Evolutionary conservation across 2,888 invertebrate species (phyloP).

Genomic region (Apodemia mormo): DNA sequence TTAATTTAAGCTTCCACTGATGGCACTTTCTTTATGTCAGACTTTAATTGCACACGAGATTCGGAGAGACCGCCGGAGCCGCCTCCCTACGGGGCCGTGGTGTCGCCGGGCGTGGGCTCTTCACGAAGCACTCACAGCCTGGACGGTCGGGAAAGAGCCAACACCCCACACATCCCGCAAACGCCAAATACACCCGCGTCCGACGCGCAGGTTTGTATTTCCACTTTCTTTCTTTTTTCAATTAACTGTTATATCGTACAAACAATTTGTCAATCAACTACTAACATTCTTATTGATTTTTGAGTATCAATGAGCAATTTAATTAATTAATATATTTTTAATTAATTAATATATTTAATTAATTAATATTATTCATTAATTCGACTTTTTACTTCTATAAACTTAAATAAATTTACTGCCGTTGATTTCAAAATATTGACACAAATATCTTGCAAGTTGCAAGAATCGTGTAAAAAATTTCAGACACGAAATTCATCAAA

Average conservation of each 20-base stretch:
- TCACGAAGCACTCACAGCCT: conserved; percentile 66
- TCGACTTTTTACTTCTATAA: too few relatives aligned
- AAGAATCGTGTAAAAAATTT: too few relatives aligned
- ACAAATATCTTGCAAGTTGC: too few relatives aligned
- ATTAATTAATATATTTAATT: too few relatives aligned
- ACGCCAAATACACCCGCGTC: conserved; percentile 69
- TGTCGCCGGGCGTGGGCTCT: conserved; percentile 63
- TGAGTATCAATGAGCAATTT: too few relatives aligned
- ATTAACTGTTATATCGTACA: not conserved
- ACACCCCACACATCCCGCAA: conserved; percentile 52
- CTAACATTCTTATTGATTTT: too few relatives aligned
- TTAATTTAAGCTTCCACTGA: not conserved
- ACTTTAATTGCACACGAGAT: conserved; percentile 65
- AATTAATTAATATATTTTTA: too few relatives aligned
- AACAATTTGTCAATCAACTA: not conserved
- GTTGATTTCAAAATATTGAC: too few relatives aligned
- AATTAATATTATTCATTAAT: too few relatives aligned
- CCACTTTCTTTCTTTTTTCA: not conserved
- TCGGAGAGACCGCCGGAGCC: conserved; percentile 68
- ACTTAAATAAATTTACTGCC: too few relatives aligned
- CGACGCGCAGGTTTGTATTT: conserved; percentile 62
- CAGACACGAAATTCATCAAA: too few relatives aligned
- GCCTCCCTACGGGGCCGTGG: conserved; percentile 67
- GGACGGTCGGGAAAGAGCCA: conserved; percentile 63
- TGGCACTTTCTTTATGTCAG: conserved; percentile 43